Evolutionary conservation across 2,888 invertebrate genomes (phyloP).

Genomic region (Coronaproctus castanopsis): DNA sequence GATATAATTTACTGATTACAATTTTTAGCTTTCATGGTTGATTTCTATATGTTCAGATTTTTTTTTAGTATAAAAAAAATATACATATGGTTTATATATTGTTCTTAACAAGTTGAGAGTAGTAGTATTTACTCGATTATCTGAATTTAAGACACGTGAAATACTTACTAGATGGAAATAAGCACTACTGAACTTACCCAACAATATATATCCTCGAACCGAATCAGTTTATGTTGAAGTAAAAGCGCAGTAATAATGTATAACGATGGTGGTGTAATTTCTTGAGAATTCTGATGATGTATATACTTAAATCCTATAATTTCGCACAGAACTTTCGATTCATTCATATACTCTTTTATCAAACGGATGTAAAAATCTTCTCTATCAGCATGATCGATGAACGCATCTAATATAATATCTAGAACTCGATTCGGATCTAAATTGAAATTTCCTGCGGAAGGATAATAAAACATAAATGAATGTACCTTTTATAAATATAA

Average conservation of each 20-base stretch:
- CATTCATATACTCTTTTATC: constrained; percentile 69
- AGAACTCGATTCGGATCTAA: constrained; percentile 94
- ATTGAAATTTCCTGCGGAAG: constrained; percentile 77
- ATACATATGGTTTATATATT: no score
- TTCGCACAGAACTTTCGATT: constrained; percentile 72
- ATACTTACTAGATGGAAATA: not conserved
- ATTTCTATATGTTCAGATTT: no score
- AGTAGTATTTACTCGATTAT: no score
- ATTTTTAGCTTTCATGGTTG: no score
- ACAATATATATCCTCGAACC: constrained; percentile 68
- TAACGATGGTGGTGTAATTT: constrained; percentile 55
- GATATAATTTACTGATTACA: no score
- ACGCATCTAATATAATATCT: constrained; percentile 88
- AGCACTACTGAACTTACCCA: constrained; percentile 44
- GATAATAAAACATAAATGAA: constrained; percentile 9
- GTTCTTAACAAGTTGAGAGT: no score
- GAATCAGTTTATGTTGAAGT: constrained; percentile 67
- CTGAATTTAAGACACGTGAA: no score
- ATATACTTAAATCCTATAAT: constrained; percentile 82
- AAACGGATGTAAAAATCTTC: constrained; percentile 68
- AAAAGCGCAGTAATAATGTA: constrained; percentile 78
- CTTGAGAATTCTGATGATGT: constrained; percentile 42
- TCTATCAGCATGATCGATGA: constrained; percentile 62
- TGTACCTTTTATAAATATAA: no score
- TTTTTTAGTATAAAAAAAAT: no score